These are phyloP conservation scores for Oryzias curvinotus DNA, from an alignment of 2,113 vertebrate species.

Conservation along the genomic window DNA sequence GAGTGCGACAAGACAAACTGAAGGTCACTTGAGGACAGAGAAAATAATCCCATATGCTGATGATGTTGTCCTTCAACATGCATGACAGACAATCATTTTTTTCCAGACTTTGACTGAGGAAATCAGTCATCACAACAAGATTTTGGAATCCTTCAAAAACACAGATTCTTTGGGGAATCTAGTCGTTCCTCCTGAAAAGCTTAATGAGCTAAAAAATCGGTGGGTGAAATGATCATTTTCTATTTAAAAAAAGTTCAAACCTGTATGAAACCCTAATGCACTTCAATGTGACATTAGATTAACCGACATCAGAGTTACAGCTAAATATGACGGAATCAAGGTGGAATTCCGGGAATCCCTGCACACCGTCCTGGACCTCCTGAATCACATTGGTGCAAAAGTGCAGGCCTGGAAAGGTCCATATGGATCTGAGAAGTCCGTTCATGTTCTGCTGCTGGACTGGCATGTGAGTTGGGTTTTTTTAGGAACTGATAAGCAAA, in stretches of 20 bases:
- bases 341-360: slow-evolving; percentile 38
- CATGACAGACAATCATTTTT: neutral
- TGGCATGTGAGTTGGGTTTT: slow-evolving; percentile 45
- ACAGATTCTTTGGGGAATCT: slow-evolving; percentile 2
- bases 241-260: neutral
- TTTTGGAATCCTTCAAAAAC: slow-evolving; percentile 25
- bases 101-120: slow-evolving; percentile 40
- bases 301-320: slow-evolving; percentile 37
- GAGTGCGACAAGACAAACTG: slow-evolving; percentile 43
- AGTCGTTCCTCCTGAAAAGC: slow-evolving; percentile 35
- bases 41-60: neutral
- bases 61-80: neutral
- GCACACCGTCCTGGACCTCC: slow-evolving; percentile 38
- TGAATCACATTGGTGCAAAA: slow-evolving; percentile 14
- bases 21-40: slow-evolving; percentile 23
- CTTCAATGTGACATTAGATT: slow-evolving; percentile 31
- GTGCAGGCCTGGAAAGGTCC: slow-evolving; percentile 44
- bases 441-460: slow-evolving; percentile 34
- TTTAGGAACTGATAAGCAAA: no score
- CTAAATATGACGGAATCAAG: slow-evolving; percentile 48
- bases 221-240: slow-evolving; percentile 1
- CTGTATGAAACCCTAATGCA: neutral
- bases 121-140: slow-evolving; percentile 25
- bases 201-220: slow-evolving; percentile 51
- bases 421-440: slow-evolving; percentile 32